A percentile compares a stretch with the other conserved stretches of the same genome.
These are phyloP conservation scores for Diglossa cyanea DNA, from an alignment of 2,797 vertebrate genomes.

Conservation along the genomic window DNA sequence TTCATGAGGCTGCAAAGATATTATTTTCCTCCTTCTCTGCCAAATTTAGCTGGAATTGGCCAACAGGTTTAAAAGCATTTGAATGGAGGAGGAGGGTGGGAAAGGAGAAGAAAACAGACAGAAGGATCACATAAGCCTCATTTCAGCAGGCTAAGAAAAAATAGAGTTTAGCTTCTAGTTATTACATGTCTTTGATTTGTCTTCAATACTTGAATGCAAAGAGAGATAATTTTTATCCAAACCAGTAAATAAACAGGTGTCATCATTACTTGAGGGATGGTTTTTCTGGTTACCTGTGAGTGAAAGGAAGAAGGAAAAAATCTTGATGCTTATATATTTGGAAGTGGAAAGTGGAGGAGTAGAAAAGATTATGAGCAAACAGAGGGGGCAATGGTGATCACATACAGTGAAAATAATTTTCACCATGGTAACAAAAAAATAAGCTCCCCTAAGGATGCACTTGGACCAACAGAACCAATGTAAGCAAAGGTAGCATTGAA, in stretches of 20 bases:
- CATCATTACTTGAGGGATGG: neutral
- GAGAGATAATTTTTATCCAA: neutral
- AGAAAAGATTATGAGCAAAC: constrained; percentile 29
- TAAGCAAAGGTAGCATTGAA: neutral
- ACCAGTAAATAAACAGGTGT: neutral
- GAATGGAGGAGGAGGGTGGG: constrained; percentile 29
- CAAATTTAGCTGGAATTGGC: constrained; percentile 50
- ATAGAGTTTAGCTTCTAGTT: neutral
- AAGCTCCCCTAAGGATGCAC: constrained; percentile 5
- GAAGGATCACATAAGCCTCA: constrained; percentile 41
- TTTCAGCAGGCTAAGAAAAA: constrained; percentile 4
- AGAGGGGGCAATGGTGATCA: constrained; percentile 25
- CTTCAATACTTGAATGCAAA: neutral
- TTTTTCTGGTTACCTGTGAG: neutral
- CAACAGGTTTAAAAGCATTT: constrained; percentile 46
- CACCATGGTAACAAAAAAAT: constrained; percentile 51
- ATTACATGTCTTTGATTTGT: neutral
- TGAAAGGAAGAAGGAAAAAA: neutral
- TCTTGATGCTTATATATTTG: neutral
- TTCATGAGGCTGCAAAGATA: neutral
- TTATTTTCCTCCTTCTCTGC: constrained; percentile 9
- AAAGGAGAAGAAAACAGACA: constrained; percentile 50
- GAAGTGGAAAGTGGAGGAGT: constrained; percentile 8
- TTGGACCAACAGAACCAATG: neutral
- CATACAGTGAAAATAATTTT: constrained; percentile 43